These are phyloP conservation scores for Ascidia mentula DNA, from an alignment of 23 tunicate genomes.

Conservation along the genomic window DNA sequence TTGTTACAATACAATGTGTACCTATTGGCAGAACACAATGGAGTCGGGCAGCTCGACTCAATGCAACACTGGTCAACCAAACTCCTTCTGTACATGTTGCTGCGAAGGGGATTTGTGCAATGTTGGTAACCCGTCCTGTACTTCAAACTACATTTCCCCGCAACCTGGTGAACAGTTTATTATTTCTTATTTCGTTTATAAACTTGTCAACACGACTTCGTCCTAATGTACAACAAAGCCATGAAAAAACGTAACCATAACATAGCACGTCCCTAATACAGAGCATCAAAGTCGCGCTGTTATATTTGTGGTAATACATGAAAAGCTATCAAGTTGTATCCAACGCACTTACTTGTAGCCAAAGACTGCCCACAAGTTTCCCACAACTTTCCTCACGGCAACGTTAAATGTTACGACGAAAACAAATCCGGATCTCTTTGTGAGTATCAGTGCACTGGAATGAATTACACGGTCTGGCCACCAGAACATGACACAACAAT, in stretches of 20 bases:
- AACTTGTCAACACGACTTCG: too few relatives aligned
- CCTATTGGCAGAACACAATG: neutral
- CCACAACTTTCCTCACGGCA: slow-evolving; percentile 6
- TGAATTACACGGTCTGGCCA: neutral
- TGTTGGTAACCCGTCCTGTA: neutral
- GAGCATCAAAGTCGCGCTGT: too few relatives aligned
- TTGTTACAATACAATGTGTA: neutral
- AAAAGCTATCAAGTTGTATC: too few relatives aligned
- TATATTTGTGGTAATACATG: too few relatives aligned
- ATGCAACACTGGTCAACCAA: neutral
- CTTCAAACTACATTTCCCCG: too few relatives aligned
- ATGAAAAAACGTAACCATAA: too few relatives aligned
- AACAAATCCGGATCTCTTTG: neutral
- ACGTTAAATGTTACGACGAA: neutral
- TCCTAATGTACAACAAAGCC: too few relatives aligned
- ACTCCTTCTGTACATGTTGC: neutral
- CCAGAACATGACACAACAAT: neutral
- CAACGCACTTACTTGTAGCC: too few relatives aligned
- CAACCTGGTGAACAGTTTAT: too few relatives aligned
- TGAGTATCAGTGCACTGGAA: neutral
- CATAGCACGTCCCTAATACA: too few relatives aligned
- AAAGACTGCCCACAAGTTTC: neutral
- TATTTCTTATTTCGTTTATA: too few relatives aligned
- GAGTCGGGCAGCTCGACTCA: neutral
- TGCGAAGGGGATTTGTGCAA: neutral